Base-by-base conservation (phyloP, 2,888 invertebrate genomes). In the Drosophila emarginata region DNA sequence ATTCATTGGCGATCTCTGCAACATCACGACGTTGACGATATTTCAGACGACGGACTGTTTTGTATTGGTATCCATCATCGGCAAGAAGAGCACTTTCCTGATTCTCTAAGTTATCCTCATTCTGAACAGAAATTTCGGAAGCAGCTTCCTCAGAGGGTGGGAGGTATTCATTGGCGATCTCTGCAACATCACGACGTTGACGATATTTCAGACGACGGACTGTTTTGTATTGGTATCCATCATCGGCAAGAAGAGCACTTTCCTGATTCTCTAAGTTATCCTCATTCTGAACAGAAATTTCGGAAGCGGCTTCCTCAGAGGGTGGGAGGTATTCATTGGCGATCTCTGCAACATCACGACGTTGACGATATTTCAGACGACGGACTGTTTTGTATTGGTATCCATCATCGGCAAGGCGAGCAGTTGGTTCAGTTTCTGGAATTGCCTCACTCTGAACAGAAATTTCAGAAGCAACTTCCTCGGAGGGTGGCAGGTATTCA, bases 171-270 rank as follows among this genome's bases (percentile, higher is more conserved):
- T 64, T 71, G 32, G 74, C 64, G 40, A 82, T 60, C 57, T 83
- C 83, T 0, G 79, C 75, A 0, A 87, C 79, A 78, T 82, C 82
- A 72, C 81, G 83, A 39, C 81, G 83, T 0, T 72, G 74, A 11
- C 81, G 76, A 23, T 78, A 83, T 37, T 80, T 79, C 23, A 79
- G 51, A 14, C 78, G 73, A n/a, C 83, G 78, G 2, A 81, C 73
- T 1, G 80, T 80, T 61, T 82, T 86, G 61, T 86, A 86, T 9
- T 76, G 73, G 61, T 80, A 76, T 18, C 77, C 75, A 68, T 74
- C 65, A 4, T 62, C 65, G n/a, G 66, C 69, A 4, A 79, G 67
- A 2, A 61, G 62, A 61, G 76, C 75, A 0, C 72, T 63, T 0
- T 73, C 71, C 14, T 72, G 59, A 50, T 65, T 53, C 4, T 73